Conservation (phyloP, 2,113 vertebrate species). For the Turnix velox region DNA sequence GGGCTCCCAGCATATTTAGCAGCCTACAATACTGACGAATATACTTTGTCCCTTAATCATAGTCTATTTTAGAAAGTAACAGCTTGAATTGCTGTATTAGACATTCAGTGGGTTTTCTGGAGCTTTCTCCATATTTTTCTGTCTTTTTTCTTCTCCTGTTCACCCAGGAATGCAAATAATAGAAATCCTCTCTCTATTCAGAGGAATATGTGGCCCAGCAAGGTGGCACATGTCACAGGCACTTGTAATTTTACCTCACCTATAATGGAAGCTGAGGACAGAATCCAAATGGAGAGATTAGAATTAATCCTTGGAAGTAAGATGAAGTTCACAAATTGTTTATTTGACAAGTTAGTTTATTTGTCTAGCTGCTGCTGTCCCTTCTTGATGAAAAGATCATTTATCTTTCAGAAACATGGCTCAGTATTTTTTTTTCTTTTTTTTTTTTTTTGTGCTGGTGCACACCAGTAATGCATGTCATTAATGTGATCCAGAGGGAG, state of each 20-base stretch:
- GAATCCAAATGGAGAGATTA: constrained; percentile 24
- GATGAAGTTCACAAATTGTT: constrained; percentile 1
- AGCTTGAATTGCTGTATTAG: background rate
- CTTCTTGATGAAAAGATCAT: background rate
- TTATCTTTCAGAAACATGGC: background rate
- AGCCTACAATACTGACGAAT: background rate
- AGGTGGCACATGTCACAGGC: background rate
- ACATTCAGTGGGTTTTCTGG: background rate
- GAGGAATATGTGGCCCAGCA: background rate
- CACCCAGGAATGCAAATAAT: background rate
- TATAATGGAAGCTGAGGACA: background rate
- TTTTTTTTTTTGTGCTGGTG: constrained; percentile 2
- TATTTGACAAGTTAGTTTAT: background rate
- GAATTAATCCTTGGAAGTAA: background rate
- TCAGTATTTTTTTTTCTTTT: no score
- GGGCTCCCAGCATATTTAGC: background rate
- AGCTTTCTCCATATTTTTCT: background rate
- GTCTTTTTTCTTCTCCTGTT: background rate
- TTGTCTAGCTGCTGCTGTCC: background rate
- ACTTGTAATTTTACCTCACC: background rate
- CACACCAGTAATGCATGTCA: constrained; percentile 5
- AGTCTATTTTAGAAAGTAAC: background rate
- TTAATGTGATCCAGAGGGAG: constrained; percentile 4
- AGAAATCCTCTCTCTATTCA: background rate
- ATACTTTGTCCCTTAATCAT: background rate